These are phyloP conservation scores for Calliopsis andreniformis DNA, from an alignment of 1,140 invertebrate genomes.

Conservation along the genomic window DNA sequence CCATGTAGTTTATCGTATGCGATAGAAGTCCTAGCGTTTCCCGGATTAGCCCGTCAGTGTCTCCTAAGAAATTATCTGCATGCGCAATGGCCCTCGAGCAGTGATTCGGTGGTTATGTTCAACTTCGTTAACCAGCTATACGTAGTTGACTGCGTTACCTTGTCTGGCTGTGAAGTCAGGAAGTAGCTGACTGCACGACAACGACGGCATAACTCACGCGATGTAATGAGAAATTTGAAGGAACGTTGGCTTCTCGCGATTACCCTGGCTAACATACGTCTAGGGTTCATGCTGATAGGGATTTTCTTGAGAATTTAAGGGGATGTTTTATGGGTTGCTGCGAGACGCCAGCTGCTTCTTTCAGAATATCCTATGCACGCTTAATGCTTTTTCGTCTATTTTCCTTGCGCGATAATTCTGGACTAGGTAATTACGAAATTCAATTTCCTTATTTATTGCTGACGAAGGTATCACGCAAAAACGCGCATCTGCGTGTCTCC, in stretches of 20 bases:
- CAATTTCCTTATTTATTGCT: too few species aligned
- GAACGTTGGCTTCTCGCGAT: not conserved
- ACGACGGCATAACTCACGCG: not conserved
- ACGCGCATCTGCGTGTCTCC: too few species aligned
- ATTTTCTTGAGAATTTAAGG: not conserved
- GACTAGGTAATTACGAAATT: too few species aligned
- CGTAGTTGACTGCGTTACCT: conserved; percentile 9
- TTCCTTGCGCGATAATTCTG: too few species aligned
- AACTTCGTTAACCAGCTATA: conserved; percentile 32
- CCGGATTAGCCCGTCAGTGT: conserved; percentile 54
- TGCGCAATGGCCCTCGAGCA: conserved; percentile 1
- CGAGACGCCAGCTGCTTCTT: too few species aligned
- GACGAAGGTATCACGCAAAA: too few species aligned
- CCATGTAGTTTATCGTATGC: conserved; percentile 26
- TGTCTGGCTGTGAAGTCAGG: too few species aligned
- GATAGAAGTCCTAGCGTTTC: conserved; percentile 18
- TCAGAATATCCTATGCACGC: too few species aligned
- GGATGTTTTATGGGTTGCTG: too few species aligned
- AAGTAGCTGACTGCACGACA: not conserved
- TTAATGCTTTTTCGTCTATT: too few species aligned
- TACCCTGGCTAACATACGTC: not conserved
- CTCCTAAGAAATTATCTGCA: conserved; percentile 44
- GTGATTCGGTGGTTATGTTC: conserved; percentile 21
- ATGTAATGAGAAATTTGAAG: not conserved
- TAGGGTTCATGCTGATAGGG: not conserved